Evolutionary conservation across 2,888 invertebrate genomes (phyloP), one percentile per base, ranked within the genome.

Genomic region (Amblyteles armatorius): DNA sequence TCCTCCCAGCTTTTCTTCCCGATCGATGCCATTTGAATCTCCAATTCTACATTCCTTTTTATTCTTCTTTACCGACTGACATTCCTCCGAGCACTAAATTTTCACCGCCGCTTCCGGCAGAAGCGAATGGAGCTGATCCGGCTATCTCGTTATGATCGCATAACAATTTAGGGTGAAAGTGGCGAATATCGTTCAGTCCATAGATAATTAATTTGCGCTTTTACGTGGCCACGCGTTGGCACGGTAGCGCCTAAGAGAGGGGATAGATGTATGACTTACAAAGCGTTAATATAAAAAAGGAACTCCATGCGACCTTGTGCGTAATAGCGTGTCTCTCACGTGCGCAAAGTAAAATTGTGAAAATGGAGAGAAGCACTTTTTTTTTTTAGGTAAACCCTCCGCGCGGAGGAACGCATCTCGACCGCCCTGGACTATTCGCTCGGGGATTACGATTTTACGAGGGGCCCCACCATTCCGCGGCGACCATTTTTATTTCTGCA

Each of bases 371-470:
- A 11, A 57, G 44, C 22, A 48, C 36, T 19, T 16, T 60, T 48
- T 48, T 48, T 44, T 16, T 48, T 48, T 16, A 6, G 22, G 74
- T 68, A 57, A 57, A 57, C 9, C 52, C 29, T 79, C 52, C 16
- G 68, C 65, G n/a, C 44, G 13, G 7, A 65, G 33, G 1, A 65
- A 72, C 72, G 57, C 3, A 22, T 16, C 40, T 48, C 67, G 63
- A 65, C 55, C 52, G 33, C 55, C 67, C 22, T 48, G 48, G 22
- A 13, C 44, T 33, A 40, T 79, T 52, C 65, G 9, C 72, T 60
- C 33, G 48, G 50, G 74, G 57, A 80, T 80, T 80, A 74, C 68
- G 74, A 73, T 74, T 80, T 80, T 80, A 80, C 68, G 80, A 80
- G 68, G 57, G 22, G 68, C 73, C 19, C 55, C 73, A 74, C 68